Conservation (phyloP, 2,113 vertebrate species). For the Motacilla alba region DNA sequence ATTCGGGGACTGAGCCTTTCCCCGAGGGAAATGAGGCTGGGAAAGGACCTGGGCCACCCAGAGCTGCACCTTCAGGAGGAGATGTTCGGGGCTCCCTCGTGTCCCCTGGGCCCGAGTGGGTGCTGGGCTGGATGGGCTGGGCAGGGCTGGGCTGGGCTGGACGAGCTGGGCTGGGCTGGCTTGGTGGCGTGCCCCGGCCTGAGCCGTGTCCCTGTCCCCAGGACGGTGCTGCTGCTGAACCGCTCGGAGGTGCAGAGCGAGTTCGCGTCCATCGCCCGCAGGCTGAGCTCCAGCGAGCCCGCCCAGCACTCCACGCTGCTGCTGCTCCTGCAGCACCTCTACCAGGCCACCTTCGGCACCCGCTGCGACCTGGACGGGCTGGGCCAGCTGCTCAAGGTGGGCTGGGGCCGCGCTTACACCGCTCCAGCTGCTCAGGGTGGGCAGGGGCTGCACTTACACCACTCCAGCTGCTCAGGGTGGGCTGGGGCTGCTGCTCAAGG, state of each 20-base stretch:
- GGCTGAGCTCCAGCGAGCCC: slow-evolving; percentile 73
- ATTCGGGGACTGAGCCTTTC: background rate
- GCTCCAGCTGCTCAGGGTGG: too few relatives aligned
- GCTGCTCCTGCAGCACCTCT: slow-evolving; percentile 86
- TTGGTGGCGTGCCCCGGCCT: fast-evolving
- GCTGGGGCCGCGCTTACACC: background rate
- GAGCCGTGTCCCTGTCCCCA: background rate
- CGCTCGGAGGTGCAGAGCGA: slow-evolving; percentile 82
- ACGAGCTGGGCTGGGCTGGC: background rate
- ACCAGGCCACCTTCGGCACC: slow-evolving; percentile 86
- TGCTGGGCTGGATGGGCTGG: too few relatives aligned
- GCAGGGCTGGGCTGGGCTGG: too few relatives aligned
- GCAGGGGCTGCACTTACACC: too few relatives aligned
- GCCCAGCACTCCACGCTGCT: slow-evolving; percentile 70
- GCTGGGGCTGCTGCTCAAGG: too few relatives aligned
- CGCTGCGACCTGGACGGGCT: slow-evolving; percentile 77
- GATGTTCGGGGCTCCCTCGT: fast-evolving
- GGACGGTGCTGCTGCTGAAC: slow-evolving; percentile 92
- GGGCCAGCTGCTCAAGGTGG: slow-evolving; percentile 81
- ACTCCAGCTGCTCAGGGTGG: too few relatives aligned
- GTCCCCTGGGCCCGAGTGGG: background rate
- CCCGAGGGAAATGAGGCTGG: background rate
- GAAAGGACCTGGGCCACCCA: background rate
- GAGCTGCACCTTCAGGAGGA: background rate
- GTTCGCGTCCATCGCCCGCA: slow-evolving; percentile 84